Conservation (phyloP, 2,888 invertebrate genomes). For the Rhagonycha lutea region DNA sequence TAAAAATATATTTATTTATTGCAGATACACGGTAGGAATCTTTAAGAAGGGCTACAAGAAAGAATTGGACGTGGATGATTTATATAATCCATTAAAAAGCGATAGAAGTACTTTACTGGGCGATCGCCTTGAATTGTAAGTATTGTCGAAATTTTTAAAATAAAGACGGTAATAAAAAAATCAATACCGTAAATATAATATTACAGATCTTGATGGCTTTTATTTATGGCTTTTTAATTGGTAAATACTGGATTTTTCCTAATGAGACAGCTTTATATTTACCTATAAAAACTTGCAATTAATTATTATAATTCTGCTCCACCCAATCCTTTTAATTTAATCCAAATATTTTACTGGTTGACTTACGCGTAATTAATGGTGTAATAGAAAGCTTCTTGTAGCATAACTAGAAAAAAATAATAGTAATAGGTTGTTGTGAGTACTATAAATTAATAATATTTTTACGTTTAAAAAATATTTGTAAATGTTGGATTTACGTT, state of each 20-base stretch:
- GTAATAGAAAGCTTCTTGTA: not conserved
- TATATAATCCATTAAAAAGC: constrained; percentile 69
- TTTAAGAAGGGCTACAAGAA: constrained; percentile 76
- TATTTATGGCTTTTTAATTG: not conserved
- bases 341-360: not conserved
- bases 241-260: not conserved
- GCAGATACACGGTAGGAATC: constrained; percentile 76
- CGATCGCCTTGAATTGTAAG: constrained; percentile 67
- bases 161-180: not conserved
- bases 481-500: not conserved
- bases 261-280: not conserved
- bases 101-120: constrained; percentile 74
- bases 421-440: not conserved
- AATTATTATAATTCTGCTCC: not conserved
- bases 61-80: constrained; percentile 72
- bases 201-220: not conserved
- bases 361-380: not conserved
- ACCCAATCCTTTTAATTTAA: not conserved
- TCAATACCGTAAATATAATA: not conserved
- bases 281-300: not conserved
- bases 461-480: too few species aligned
- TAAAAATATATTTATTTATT: constrained; percentile 33
- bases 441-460: too few species aligned
- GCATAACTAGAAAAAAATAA: too few species aligned
- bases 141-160: not conserved